A percentile compares a stretch with the other conserved stretches of the same genome.
These are phyloP conservation scores for Pelosia muscerda DNA, from an alignment of 2,888 invertebrate species.

Conservation along the genomic window DNA sequence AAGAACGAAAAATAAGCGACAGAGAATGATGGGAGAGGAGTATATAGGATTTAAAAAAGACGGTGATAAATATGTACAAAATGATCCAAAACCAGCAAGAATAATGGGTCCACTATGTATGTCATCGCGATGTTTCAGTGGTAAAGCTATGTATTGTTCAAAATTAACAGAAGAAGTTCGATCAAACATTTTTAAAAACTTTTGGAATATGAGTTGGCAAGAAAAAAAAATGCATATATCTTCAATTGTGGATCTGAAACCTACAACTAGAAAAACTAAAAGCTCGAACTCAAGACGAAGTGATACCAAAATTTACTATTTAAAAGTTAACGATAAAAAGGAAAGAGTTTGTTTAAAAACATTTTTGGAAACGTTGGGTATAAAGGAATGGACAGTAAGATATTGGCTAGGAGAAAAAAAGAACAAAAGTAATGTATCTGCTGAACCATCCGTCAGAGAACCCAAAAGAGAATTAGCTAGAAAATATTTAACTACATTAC, in stretches of 20 bases:
- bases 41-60: too few relatives aligned
- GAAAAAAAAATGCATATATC: constrained; percentile 11
- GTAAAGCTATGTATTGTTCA: constrained; percentile 13
- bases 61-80: too few relatives aligned
- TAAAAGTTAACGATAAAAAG: constrained; percentile 31
- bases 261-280: constrained; percentile 14
- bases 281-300: constrained; percentile 25
- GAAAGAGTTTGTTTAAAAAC: constrained; percentile 43
- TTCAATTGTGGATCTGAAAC: constrained; percentile 19
- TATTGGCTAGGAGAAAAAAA: constrained; percentile 32
- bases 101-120: too few relatives aligned
- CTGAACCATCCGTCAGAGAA: fast-evolving
- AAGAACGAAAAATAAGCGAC: too few relatives aligned
- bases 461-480: neutral
- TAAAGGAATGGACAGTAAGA: constrained; percentile 48
- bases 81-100: too few relatives aligned
- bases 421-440: neutral
- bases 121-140: neutral
- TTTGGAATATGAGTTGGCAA: constrained; percentile 8
- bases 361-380: constrained; percentile 41
- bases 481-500: neutral
- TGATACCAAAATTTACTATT: constrained; percentile 22
- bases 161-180: constrained; percentile 5
- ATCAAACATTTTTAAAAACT: constrained; percentile 6
- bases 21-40: too few relatives aligned